phyloP scores from a whole-genome alignment of 2,888 invertebrate genomes.

The Philereme vetulata region DNA sequence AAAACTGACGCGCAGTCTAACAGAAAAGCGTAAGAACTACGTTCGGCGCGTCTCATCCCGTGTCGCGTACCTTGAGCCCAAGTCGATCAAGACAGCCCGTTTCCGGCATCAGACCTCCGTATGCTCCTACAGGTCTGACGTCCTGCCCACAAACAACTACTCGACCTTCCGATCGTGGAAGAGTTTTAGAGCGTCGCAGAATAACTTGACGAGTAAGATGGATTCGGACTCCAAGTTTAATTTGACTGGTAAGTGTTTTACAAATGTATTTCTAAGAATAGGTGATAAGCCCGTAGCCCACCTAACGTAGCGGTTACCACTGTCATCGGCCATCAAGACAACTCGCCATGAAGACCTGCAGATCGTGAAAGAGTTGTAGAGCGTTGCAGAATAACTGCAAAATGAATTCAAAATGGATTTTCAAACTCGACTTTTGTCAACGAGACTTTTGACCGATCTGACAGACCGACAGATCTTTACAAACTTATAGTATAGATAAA shows the following conservation, averaged over 20 bases:
- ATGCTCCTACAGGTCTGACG: slow-evolving; percentile 69
- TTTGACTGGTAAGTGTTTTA: slow-evolving; percentile 47
- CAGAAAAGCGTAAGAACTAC: slow-evolving; percentile 87
- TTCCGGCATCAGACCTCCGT: slow-evolving; percentile 71
- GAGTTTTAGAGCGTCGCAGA: slow-evolving; percentile 71
- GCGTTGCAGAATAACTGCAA: slow-evolving; percentile 67
- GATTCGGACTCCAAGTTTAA: slow-evolving; percentile 65
- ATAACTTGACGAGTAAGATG: slow-evolving; percentile 62
- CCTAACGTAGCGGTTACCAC: no score
- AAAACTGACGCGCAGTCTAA: slow-evolving; percentile 80
- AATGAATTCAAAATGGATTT: no score
- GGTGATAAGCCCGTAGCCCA: no score
- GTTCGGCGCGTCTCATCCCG: slow-evolving; percentile 85
- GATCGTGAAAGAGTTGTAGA: slow-evolving; percentile 78
- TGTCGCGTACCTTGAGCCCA: slow-evolving; percentile 74
- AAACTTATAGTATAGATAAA: no score
- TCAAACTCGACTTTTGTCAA: no score
- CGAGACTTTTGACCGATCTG: no score
- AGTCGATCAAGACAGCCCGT: slow-evolving; percentile 54
- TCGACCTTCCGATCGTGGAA: slow-evolving; percentile 78
- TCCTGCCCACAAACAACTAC: slow-evolving; percentile 58
- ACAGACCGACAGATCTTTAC: no score
- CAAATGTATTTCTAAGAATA: no score
- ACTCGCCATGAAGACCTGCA: slow-evolving; percentile 55
- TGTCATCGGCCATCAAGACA: no score